Evolutionary conservation across 2,797 vertebrate species (phyloP), one percentile per base, ranked within the genome.

Genomic region (Galagoides demidoff): DNA sequence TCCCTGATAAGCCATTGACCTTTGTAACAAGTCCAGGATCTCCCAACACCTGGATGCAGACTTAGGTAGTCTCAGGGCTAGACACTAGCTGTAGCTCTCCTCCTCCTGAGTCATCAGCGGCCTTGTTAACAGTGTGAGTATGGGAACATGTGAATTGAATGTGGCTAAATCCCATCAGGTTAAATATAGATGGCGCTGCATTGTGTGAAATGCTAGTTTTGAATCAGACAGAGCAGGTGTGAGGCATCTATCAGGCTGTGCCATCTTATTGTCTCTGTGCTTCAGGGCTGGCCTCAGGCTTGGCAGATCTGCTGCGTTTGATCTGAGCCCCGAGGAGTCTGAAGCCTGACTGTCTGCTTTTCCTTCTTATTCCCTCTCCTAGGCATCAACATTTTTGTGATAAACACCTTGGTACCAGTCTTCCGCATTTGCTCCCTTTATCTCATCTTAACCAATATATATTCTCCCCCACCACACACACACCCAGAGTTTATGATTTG

Each of bases 231-330:
- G 71, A 90, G 71, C 29, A 77, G 57, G 63, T 64, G 91, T 85
- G 45, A 74, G 81, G 85, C 89, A 71, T 78, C 90, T 94, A 74
- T 92, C 78, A 96, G 77, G 77, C 79, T 94, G 37, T 39, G 68
- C 71, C 63, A 66, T 87, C 79, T 78, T 78, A 89, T 12, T 94
- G 92, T 57, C 89, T 96, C 88, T 92, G 37, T 77, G 96, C 97
- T 87, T 89, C 89, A 39, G 91, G 96, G 86, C 81, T 97, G 73
- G 94, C 97, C 91, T 95, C 84, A n/a, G 96, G 97, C 95, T 59
- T 91, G 39, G 90, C 25, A 11, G 95, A 85, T 74, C 70, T 94
- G 79, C 79, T 94, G 1, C 73, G 19, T 97, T 97, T 97, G 89
- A 97, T 97, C 85, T 90, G 86, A 95, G 49, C 90, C 76, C 94